Evolutionary conservation across 64 coral and sea anemone genomes (phyloP).

Genomic region (Cladopsammia gracilis): DNA sequence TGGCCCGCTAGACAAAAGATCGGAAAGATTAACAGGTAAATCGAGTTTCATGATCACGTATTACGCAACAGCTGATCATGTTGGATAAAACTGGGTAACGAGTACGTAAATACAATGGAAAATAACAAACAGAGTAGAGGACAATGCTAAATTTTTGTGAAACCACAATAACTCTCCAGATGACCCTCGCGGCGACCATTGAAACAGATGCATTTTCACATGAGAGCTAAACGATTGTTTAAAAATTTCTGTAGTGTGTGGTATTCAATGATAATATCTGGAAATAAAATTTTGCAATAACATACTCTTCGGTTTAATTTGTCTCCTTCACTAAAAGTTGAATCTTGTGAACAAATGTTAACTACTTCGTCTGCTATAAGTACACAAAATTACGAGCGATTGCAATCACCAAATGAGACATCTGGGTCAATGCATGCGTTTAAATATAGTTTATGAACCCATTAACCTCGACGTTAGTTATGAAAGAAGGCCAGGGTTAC

Average conservation of each 20-base stretch:
- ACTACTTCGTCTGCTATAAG: background rate
- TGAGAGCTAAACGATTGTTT: background rate
- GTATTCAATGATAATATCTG: background rate
- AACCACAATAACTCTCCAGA: constrained; percentile 25
- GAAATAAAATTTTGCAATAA: background rate
- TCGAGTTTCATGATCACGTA: background rate
- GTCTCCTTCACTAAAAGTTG: too few relatives aligned
- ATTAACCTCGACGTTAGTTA: background rate
- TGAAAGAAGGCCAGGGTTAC: background rate
- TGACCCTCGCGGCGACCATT: background rate
- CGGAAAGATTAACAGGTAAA: background rate
- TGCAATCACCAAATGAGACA: background rate
- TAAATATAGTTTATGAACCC: background rate
- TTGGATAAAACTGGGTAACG: background rate
- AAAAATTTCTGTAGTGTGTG: background rate
- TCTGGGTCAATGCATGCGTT: background rate
- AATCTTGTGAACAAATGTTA: background rate
- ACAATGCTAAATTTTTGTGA: constrained; percentile 31
- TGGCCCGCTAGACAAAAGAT: background rate
- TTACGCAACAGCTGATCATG: too few relatives aligned
- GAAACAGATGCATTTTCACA: background rate
- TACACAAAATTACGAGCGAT: background rate
- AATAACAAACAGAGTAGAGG: background rate
- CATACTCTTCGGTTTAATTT: background rate
- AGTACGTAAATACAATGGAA: background rate